phyloP scores from a whole-genome alignment of 2,888 invertebrate genomes.

The Coremacera marginata region DNA sequence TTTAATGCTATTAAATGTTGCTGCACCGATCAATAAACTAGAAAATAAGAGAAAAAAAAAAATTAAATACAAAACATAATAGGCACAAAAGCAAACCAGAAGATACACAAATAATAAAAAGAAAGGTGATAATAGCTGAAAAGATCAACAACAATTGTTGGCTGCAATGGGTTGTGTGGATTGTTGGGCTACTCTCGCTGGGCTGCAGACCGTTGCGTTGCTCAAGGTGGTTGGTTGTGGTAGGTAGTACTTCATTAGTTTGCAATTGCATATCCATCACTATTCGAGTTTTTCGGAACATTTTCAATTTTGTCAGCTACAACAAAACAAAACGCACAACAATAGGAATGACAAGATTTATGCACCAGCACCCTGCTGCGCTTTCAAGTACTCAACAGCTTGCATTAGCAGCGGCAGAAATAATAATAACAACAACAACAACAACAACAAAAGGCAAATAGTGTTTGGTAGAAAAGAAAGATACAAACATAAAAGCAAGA shows the following conservation, averaged over 20 bases:
- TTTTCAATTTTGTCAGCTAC: constrained; percentile 2
- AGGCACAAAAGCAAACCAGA: no score
- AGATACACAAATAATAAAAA: no score
- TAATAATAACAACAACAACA: background rate
- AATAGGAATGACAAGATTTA: background rate
- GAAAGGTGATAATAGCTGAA: no score
- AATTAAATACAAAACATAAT: no score
- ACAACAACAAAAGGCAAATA: background rate
- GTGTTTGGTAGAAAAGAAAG: background rate
- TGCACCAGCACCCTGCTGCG: constrained; percentile 25
- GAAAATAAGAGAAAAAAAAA: no score
- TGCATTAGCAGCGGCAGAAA: background rate
- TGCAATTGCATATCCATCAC: constrained; percentile 20
- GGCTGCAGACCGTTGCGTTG: background rate
- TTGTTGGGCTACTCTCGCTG: background rate
- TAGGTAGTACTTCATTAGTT: constrained; percentile 11
- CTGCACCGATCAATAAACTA: no score
- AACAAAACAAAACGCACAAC: background rate
- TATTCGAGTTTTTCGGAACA: background rate
- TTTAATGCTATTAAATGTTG: no score
- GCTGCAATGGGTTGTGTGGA: background rate
- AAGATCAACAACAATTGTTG: background rate
- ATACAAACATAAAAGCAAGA: background rate
- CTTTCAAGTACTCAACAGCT: background rate
- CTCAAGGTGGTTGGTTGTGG: background rate